A percentile compares a stretch with the other conserved stretches of the same genome.
phyloP scores from a whole-genome alignment of 2,888 invertebrate genomes.

The Cyclophora albipunctata region DNA sequence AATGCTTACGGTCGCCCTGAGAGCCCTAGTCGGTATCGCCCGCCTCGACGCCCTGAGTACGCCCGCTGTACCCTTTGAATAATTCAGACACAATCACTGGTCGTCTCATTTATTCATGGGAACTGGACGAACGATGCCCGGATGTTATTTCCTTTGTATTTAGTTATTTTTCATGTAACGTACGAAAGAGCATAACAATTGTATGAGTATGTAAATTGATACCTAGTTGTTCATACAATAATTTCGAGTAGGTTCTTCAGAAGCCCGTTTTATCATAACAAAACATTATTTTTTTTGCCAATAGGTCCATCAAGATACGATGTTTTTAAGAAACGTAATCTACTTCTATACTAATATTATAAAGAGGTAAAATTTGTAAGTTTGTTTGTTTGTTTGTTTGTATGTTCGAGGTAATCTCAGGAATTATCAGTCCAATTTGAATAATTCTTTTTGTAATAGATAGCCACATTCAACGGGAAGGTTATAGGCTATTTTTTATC shows the following conservation, averaged over 20 bases:
- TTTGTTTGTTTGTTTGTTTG: not conserved
- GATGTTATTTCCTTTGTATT: slow-evolving; percentile 15
- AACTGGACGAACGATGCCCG: slow-evolving; percentile 25
- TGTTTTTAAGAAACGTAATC: not conserved
- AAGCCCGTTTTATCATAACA: not conserved
- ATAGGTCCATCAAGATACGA: not conserved
- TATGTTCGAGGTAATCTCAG: not conserved
- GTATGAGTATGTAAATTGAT: not conserved
- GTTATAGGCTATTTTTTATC: no score
- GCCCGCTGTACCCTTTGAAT: slow-evolving; percentile 41
- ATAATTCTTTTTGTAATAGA: no score
- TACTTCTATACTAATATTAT: no score
- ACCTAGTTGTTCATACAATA: not conserved
- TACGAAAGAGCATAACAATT: not conserved
- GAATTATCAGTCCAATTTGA: no score
- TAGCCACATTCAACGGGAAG: no score
- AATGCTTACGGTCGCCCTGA: no score
- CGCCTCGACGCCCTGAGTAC: slow-evolving; percentile 2
- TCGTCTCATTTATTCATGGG: slow-evolving; percentile 64
- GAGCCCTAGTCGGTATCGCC: not conserved
- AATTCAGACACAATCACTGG: slow-evolving; percentile 67
- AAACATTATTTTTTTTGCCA: not conserved
- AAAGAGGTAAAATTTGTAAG: not conserved
- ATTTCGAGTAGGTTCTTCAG: no score
- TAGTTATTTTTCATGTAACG: slow-evolving; percentile 21